These are phyloP conservation scores for Masticophis lateralis DNA, from an alignment of 2,797 vertebrate genomes.

Conservation along the genomic window DNA sequence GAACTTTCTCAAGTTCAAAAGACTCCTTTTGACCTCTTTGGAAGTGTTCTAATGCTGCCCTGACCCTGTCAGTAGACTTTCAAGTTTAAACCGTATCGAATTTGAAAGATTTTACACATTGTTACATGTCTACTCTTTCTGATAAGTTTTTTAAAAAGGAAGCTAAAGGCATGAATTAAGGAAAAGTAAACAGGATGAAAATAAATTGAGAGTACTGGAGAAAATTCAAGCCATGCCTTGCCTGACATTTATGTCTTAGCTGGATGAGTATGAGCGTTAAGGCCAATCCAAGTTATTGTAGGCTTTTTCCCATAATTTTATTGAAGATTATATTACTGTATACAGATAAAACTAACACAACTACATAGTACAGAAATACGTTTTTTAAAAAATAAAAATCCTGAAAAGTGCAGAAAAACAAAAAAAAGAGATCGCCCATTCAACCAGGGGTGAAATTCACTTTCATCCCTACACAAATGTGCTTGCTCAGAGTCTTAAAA, in stretches of 20 bases:
- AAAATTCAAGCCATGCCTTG: not conserved
- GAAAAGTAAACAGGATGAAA: constrained; percentile 8
- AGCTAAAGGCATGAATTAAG: not conserved
- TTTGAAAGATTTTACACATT: not conserved
- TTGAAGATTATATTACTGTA: not conserved
- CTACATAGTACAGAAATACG: not conserved
- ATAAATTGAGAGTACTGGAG: constrained; percentile 20
- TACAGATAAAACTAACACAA: not conserved
- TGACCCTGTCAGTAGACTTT: not conserved
- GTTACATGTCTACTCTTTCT: constrained; percentile 6
- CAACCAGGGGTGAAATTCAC: too few relatives aligned
- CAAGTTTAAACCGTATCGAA: not conserved
- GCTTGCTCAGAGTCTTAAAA: too few relatives aligned
- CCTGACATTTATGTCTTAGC: not conserved
- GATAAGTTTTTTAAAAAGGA: not conserved
- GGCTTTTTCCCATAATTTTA: not conserved
- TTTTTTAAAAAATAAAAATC: not conserved
- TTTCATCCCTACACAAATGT: too few relatives aligned
- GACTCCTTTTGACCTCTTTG: not conserved
- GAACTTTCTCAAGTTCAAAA: not conserved
- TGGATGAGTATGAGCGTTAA: not conserved
- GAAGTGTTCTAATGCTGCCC: not conserved
- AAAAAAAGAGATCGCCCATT: not conserved
- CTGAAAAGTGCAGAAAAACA: not conserved
- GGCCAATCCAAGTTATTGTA: not conserved